Evolutionary conservation across 2,113 vertebrate genomes (phyloP).

Genomic region (Pyxicephalus adspersus): DNA sequence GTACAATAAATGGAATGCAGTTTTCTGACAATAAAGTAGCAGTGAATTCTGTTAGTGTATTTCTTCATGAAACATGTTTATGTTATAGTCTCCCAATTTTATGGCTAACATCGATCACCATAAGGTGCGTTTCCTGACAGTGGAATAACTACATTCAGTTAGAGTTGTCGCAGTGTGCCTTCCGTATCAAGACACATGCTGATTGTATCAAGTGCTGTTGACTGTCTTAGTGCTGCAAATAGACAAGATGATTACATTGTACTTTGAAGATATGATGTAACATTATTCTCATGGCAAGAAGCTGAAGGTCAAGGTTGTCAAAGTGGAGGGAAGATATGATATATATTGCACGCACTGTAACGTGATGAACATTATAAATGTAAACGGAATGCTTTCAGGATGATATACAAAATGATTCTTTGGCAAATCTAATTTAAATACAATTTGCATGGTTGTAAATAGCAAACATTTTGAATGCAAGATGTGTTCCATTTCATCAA

Average conservation of each 20-base stretch:
- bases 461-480: conserved; percentile 7
- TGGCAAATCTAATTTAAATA: conserved; percentile 14
- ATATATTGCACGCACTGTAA: conserved; percentile 63
- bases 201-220: conserved; percentile 82
- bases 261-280: conserved; percentile 76
- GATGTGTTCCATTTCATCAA: conserved; percentile 11
- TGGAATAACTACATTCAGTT: conserved; percentile 85
- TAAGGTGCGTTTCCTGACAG: conserved; percentile 86
- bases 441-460: conserved; percentile 14
- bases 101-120: conserved; percentile 82
- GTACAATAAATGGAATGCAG: conserved; percentile 74
- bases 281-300: conserved; percentile 74
- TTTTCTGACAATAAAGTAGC: conserved; percentile 78
- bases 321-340: conserved; percentile 69
- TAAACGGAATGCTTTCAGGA: background rate
- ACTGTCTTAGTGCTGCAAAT: conserved; percentile 77
- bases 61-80: conserved; percentile 86
- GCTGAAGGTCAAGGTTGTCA: conserved; percentile 80
- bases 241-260: conserved; percentile 80
- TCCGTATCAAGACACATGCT: conserved; percentile 84
- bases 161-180: conserved; percentile 82
- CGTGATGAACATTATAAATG: conserved; percentile 33
- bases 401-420: background rate
- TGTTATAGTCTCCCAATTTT: conserved; percentile 86
- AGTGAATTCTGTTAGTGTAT: conserved; percentile 81